Evolutionary conservation across 1,140 invertebrate species (phyloP), one percentile per base, ranked within the genome.

Genomic region (Mya arenaria): DNA sequence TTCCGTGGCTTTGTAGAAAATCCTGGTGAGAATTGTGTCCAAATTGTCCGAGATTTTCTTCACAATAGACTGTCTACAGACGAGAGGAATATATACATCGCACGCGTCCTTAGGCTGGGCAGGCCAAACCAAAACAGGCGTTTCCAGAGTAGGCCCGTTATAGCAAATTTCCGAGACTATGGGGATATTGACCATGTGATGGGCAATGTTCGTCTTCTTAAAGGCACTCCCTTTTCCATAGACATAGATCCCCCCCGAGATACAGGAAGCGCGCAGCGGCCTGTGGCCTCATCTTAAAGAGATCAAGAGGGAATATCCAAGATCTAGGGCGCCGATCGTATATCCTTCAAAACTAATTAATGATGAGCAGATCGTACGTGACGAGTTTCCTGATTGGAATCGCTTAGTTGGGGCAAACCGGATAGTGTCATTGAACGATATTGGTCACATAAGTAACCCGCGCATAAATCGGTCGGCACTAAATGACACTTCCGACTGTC

Each of bases 1-100:
- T 60, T 41, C 28, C 71, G 58, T 39, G 60, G 60, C 8, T 48
- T 77, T 36, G 34, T 32, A 3, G 73, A 77, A 65, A 77, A 52
- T 36, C 5, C 25, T 34, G 60, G 34, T 48, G 73, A 65, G 19
- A 34, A 77, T 25, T 77, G 73, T 48, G 10, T 13, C 0, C 13
- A 23, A 15, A 32, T 77, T 5, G 34, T 77, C 2, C 10, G 19
- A 13, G 73, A 63, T 30, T 65, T 77, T 34, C 39, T 63, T 44
- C 30, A 17, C 32, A 44, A 65, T 19, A 44, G n/a, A 23, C 60
- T 77, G 10, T 10, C 28, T 41, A n/a, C n/a, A n/a, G n/a, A n/a
- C n/a, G n/a, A n/a, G n/a, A n/a, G n/a, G n/a, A n/a, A n/a, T n/a
- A n/a, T n/a, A n/a, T n/a, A n/a, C n/a, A n/a, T n/a, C n/a, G n/a